Percentiles rank a stretch among this genome's conserved stretches.
phyloP scores from a whole-genome alignment of 2,797 vertebrate species.

The Phalanger gymnotis region DNA sequence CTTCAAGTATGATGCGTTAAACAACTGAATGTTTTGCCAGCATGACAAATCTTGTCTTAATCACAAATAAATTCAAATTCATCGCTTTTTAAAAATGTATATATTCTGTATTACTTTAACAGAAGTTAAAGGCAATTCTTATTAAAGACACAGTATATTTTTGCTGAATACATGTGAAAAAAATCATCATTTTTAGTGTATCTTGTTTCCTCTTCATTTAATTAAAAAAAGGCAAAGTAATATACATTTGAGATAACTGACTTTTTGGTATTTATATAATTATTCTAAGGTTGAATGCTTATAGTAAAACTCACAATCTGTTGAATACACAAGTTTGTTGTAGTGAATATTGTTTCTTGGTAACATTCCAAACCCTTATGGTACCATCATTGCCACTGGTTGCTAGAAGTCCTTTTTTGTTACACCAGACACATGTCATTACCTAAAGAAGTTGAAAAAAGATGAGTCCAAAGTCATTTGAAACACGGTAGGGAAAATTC shows the following conservation, averaged over 20 bases:
- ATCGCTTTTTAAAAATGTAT: background rate
- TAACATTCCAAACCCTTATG: slow-evolving; percentile 96
- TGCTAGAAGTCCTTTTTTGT: slow-evolving; percentile 93
- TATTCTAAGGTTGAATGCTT: background rate
- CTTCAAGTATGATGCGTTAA: background rate
- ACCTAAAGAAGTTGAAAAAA: slow-evolving; percentile 87
- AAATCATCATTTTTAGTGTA: background rate
- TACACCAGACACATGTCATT: slow-evolving; percentile 95
- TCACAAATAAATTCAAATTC: slow-evolving; percentile 31
- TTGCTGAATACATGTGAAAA: slow-evolving; percentile 9
- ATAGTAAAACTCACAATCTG: slow-evolving; percentile 85
- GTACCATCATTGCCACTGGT: slow-evolving; percentile 98
- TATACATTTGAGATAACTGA: background rate
- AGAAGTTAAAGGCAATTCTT: slow-evolving; percentile 35
- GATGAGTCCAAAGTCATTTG: slow-evolving; percentile 21
- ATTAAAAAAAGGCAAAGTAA: slow-evolving; percentile 15
- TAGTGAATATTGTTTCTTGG: slow-evolving; percentile 95
- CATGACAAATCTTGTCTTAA: slow-evolving; percentile 10
- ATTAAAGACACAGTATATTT: slow-evolving; percentile 19
- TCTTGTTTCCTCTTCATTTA: slow-evolving; percentile 20
- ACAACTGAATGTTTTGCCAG: slow-evolving; percentile 32
- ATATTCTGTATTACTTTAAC: slow-evolving; percentile 30
- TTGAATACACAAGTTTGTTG: slow-evolving; percentile 98
- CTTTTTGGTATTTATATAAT: slow-evolving; percentile 8
- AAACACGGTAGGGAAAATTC: slow-evolving; percentile 41